These are phyloP conservation scores for Apaloderma vittatum DNA, from an alignment of 2,113 vertebrate species.

Conservation along the genomic window DNA sequence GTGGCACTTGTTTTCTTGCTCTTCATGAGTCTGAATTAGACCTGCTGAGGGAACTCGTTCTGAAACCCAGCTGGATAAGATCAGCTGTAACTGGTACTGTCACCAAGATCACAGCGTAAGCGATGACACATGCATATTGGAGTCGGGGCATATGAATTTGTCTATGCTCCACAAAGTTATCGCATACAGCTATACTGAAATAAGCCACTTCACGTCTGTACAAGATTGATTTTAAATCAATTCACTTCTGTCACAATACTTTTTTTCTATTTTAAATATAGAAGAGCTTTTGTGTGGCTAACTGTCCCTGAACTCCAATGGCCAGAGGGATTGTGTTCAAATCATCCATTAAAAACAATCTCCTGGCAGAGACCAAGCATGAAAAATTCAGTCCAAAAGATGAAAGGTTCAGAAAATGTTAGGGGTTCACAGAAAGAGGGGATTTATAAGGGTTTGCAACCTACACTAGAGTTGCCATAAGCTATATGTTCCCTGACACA, in stretches of 20 bases:
- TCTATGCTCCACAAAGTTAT: not conserved
- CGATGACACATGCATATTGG: not conserved
- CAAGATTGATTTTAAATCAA: constrained; percentile 4
- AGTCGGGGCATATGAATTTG: not conserved
- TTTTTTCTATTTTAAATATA: not conserved
- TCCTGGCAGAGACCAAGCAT: not conserved
- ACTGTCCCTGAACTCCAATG: not conserved
- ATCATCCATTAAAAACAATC: constrained; percentile 13
- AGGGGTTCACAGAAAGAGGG: not conserved
- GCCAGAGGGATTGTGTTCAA: constrained; percentile 10
- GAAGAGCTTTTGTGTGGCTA: not conserved
- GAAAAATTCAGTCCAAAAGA: constrained; percentile 32
- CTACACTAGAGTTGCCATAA: not conserved
- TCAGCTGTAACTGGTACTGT: not conserved
- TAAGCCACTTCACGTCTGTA: not conserved
- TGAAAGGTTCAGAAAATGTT: constrained; percentile 20
- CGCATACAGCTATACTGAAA: not conserved
- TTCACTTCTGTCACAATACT: not conserved
- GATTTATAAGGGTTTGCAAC: constrained; percentile 15
- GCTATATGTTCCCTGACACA: not conserved
- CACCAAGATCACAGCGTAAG: fast-evolving
- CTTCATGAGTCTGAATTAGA: not conserved
- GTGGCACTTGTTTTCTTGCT: not conserved
- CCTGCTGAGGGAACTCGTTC: not conserved
- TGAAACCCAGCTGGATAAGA: not conserved